A percentile compares a stretch with the other conserved stretches of the same genome.
Conservation (phyloP, 2,797 vertebrate genomes). For the Parauchenoglanis punctatus region DNA sequence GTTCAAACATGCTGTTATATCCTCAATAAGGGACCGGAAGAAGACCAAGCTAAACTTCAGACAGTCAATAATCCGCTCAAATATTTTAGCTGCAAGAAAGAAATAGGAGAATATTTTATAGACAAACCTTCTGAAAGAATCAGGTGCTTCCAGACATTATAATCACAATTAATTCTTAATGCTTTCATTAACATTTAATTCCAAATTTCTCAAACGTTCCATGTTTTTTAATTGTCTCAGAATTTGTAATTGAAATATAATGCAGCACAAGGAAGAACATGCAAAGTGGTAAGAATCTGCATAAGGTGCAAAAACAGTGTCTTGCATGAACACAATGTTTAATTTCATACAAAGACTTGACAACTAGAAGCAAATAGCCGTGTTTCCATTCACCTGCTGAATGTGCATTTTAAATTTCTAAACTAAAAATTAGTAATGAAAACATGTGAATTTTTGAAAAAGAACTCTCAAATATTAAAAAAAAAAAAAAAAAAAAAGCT, state of each 20-base stretch:
- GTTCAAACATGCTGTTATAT: conserved; percentile 67
- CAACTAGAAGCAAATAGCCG: background rate
- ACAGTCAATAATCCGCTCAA: conserved; percentile 64
- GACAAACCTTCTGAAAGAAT: background rate
- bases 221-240: background rate
- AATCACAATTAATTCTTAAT: background rate
- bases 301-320: background rate
- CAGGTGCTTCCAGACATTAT: background rate
- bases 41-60: conserved; percentile 71
- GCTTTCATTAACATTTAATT: background rate
- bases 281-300: background rate
- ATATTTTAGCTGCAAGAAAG: conserved; percentile 66
- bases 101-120: background rate
- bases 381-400: no score
- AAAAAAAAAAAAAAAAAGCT: no score
- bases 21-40: conserved; percentile 70
- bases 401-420: no score
- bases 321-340: background rate
- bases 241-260: background rate
- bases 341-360: no score
- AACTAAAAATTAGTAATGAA: no score
- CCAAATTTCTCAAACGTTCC: background rate
- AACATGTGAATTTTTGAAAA: no score
- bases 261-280: background rate
- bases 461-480: no score